Conservation (phyloP, 2,113 vertebrate genomes). For the Colinus virginianus region DNA sequence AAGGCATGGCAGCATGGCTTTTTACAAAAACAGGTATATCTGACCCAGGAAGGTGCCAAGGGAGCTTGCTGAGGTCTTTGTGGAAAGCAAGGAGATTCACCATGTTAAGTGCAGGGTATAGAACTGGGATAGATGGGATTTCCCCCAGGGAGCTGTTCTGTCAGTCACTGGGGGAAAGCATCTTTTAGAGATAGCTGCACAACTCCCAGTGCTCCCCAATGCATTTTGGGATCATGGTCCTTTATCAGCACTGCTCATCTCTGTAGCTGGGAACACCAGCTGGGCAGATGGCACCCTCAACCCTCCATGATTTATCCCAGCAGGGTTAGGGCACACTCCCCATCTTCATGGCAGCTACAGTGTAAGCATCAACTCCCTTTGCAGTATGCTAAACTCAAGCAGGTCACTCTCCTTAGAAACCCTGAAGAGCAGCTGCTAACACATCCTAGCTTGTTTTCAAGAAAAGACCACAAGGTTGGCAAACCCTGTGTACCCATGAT, state of each 20-base stretch:
- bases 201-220: not conserved
- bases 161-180: not conserved
- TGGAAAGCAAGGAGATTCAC: not conserved
- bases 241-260: not conserved
- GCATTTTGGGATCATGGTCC: not conserved
- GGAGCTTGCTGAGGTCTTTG: constrained; percentile 41
- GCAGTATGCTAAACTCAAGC: not conserved
- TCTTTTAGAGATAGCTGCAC: not conserved
- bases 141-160: not conserved
- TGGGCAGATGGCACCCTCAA: not conserved
- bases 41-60: not conserved
- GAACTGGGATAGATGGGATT: constrained; percentile 43
- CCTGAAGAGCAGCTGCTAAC: not conserved
- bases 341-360: not conserved
- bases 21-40: not conserved
- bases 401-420: not conserved
- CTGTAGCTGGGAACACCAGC: not conserved
- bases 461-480: not conserved
- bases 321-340: not conserved
- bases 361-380: not conserved
- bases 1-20: constrained; percentile 13
- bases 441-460: not conserved
- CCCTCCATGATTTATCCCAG: not conserved
- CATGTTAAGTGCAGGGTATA: not conserved
- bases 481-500: not conserved